Evolutionary conservation across 2,113 vertebrate species (phyloP), one percentile per base, ranked within the genome.

Genomic region (Gadus macrocephalus): DNA sequence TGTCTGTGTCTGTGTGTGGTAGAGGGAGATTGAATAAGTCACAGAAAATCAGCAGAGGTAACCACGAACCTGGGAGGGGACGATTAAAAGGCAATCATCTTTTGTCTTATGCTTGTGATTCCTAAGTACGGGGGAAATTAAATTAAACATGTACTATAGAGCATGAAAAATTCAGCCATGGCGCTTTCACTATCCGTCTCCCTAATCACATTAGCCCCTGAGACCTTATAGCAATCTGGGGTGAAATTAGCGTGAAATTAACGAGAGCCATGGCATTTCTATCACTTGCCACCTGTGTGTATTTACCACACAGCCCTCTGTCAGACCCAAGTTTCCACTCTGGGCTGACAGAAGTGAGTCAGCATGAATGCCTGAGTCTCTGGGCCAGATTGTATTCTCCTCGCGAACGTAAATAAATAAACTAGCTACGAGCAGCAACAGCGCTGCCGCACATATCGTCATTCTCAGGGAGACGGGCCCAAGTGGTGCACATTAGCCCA

Each of bases 301-400:
- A 35, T 35, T 35, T 35, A 35, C 4, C 31, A 35, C 31, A 35
- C 4, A 35, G 31, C 31, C 31, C 31, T 35, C 31, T 35, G 31
- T 35, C 31, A 35, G 31, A 35, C 31, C 31, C 31, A 82, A 78
- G 78, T 85, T 85, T 86, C 80, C 84, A 78, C 71, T 78, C 66
- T 74, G 77, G 66, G 80, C 72, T 62, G 67, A 81, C 70, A 66
- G 66, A 72, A 67, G 74, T 79, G 76, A 84, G 80, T 88, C 76
- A 82, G 75, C 75, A 73, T 80, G 78, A 78, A 72, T 82, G 83
- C 64, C 74, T 76, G 69, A n/a, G 65, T 64, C 71, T 53, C 16
- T 38, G 62, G 81, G 80, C 73, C 38, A 71, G 71, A 71, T 62
- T 62, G 38, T 63, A 27, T 3, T 14, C 70, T 75, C 58, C 3